A percentile compares a stretch with the other conserved stretches of the same genome.
Evolutionary conservation across 2,113 vertebrate species (phyloP).

Genomic region (Phyllopteryx taeniolatus): DNA sequence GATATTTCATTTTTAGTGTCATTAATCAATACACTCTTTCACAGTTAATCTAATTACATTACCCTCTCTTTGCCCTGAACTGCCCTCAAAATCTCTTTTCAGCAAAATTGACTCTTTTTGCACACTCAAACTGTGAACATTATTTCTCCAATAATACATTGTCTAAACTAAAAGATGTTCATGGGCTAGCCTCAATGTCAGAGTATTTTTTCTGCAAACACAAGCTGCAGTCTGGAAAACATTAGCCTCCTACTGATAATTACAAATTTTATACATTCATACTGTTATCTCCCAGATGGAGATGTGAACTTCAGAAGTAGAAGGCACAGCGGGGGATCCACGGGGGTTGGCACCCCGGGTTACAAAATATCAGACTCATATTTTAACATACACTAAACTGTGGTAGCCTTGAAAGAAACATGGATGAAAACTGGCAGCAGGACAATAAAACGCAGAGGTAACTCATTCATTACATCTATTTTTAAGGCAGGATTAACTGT

Average conservation of each 20-base stretch:
- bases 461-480: conserved; percentile 32
- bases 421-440: conserved; percentile 14
- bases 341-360: conserved; percentile 15
- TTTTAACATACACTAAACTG: conserved; percentile 18
- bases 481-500: conserved; percentile 29
- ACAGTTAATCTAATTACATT: background rate
- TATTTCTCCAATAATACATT: background rate
- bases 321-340: conserved; percentile 27
- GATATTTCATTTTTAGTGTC: too few relatives aligned
- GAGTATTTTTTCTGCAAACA: conserved; percentile 39
- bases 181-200: conserved; percentile 26
- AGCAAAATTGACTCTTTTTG: background rate
- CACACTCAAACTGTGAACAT: background rate
- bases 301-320: conserved; percentile 21
- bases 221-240: conserved; percentile 25
- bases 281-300: conserved; percentile 26
- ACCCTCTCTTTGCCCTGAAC: background rate
- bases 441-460: conserved; percentile 22
- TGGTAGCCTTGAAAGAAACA: conserved; percentile 4
- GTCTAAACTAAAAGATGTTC: background rate
- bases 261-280: conserved; percentile 36
- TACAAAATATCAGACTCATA: conserved; percentile 34
- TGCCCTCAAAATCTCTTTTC: background rate
- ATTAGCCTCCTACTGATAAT: conserved; percentile 44
- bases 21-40: background rate